Evolutionary conservation across 2,888 invertebrate species (phyloP).

Genomic region (Caprella mutica): DNA sequence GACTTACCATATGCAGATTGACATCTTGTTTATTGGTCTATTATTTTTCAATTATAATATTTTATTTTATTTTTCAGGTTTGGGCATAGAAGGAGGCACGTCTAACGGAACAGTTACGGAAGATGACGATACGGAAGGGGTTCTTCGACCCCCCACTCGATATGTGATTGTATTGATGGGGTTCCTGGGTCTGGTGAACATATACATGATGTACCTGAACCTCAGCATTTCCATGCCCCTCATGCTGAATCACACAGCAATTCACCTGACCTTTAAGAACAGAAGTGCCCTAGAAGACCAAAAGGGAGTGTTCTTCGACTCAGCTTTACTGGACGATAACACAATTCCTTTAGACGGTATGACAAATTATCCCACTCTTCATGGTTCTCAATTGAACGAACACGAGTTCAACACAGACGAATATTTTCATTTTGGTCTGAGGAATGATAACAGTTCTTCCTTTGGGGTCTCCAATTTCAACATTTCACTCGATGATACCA

Average conservation of each 20-base stretch:
- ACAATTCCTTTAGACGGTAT: constrained; percentile 1
- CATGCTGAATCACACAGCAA: constrained; percentile 32
- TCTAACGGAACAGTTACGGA: background rate
- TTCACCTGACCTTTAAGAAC: background rate
- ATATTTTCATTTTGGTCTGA: no score
- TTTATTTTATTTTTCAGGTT: background rate
- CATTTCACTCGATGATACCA: no score
- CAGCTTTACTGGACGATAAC: constrained; percentile 4
- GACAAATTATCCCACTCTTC: no score
- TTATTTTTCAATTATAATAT: no score
- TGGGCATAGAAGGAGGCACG: background rate
- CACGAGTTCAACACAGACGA: no score
- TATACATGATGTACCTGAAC: constrained; percentile 33
- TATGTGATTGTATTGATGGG: constrained; percentile 28
- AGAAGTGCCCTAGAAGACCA: constrained; percentile 4
- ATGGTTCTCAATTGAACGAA: no score
- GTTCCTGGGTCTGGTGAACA: constrained; percentile 29
- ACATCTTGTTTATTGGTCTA: no score
- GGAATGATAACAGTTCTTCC: no score
- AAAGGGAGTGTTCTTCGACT: constrained; percentile 3
- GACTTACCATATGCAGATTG: no score
- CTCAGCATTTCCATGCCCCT: constrained; percentile 26
- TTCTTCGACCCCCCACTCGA: constrained; percentile 11
- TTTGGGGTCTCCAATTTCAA: no score
- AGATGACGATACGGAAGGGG: background rate